These are phyloP conservation scores for Nematolebias whitei DNA, from an alignment of 2,113 vertebrate species.

Conservation along the genomic window DNA sequence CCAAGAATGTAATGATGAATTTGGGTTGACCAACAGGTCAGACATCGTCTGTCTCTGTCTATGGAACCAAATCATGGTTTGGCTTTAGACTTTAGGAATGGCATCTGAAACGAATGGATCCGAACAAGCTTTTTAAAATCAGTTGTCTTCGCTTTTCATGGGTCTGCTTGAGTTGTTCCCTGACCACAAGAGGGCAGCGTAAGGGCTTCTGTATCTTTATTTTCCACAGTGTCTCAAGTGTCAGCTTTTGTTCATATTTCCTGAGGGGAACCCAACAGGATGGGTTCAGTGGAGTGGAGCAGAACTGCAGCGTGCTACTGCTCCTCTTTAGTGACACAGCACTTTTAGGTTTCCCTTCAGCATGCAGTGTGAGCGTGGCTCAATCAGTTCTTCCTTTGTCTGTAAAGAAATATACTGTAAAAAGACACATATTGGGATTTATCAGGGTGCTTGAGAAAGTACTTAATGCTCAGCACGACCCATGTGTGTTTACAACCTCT, in stretches of 20 bases:
- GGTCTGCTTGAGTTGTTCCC: not conserved
- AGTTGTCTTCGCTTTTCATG: conserved; percentile 9
- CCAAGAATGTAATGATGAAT: conserved; percentile 13
- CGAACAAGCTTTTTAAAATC: conserved; percentile 32
- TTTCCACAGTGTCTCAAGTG: conserved; percentile 33
- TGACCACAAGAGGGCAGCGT: conserved; percentile 54
- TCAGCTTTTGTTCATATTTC: conserved; percentile 46
- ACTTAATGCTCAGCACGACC: not conserved
- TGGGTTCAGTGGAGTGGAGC: conserved; percentile 45
- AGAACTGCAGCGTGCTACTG: conserved; percentile 13
- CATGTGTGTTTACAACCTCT: not conserved
- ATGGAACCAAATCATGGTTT: not conserved
- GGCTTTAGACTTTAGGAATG: conserved; percentile 46
- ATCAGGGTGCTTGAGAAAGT: not conserved
- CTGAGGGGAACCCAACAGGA: conserved; percentile 21
- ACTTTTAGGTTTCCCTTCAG: conserved; percentile 9
- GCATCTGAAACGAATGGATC: conserved; percentile 48
- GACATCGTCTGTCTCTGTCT: conserved; percentile 13
- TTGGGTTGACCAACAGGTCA: conserved; percentile 33
- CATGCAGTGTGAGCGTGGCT: not conserved
- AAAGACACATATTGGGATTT: not conserved
- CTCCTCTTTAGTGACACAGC: conserved; percentile 46
- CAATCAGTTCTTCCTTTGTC: not conserved
- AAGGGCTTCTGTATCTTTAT: not conserved
- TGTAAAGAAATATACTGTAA: not conserved